Base-by-base conservation (phyloP, 1,140 invertebrate genomes). In the Carposina sasakii region DNA sequence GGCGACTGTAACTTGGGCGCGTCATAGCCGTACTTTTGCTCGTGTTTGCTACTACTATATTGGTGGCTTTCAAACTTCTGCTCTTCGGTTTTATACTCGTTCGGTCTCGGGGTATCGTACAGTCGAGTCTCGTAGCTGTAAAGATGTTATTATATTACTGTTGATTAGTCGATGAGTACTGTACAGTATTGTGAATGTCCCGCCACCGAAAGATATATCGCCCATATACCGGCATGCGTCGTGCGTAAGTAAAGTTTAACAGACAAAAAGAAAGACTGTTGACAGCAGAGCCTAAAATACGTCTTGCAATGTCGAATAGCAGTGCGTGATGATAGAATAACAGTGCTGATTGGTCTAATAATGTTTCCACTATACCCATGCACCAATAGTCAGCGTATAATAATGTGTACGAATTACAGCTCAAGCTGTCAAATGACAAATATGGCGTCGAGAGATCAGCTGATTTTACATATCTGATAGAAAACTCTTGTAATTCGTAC, bases 121-220 rank as follows among this genome's bases (percentile, higher is more conserved):
- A 81, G 64, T 12, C 82, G 69, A 8, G 85, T 86, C 65, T 86
- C 85, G 71, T 85, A 86, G 49, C 85, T 86, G 82, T 48, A 83
- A 83, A 39, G 19, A 21, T 5, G 13, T n/a, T n/a, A n/a, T n/a
- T n/a, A n/a, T 52, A 52, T 58, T 53, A 60, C 54, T 43, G 47
- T 55, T 61, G 30, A 67, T 67, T 67, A 67, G 56, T 59, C 17
- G 31, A 50, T 60, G 45, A 51, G n/a, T n/a, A n/a, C n/a, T 39
- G 51, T 65, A 57, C 57, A 54, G 42, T 21, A 36, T 47, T 19
- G 21, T n/a, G 23, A 26, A 24, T 22, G 37, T 34, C 52, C 64
- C 59, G 20, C 21, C 47, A 58, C 59, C 61, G 45, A 28, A 39
- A 45, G 40, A 52, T 55, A 54, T n/a, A n/a, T n/a, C n/a, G n/a